Evolutionary conservation across 2,888 invertebrate species (phyloP).

Genomic region (Epinotia demarniana): DNA sequence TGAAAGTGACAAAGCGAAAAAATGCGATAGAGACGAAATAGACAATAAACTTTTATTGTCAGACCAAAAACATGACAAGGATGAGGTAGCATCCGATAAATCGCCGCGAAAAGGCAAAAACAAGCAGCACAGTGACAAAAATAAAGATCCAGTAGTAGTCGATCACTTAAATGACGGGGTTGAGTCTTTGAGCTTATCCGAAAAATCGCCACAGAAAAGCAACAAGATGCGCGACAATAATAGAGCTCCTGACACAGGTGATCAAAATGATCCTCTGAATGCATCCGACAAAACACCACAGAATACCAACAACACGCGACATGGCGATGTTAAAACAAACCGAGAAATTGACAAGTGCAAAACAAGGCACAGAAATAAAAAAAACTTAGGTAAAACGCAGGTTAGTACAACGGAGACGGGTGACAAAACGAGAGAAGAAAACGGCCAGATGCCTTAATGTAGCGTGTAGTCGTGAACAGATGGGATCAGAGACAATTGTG

Average conservation of each 20-base stretch:
- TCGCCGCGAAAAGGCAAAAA: constrained; percentile 1
- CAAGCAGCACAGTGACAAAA: background rate
- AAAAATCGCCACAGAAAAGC: constrained; percentile 7
- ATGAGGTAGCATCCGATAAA: constrained; percentile 3
- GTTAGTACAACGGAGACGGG: background rate
- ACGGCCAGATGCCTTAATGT: constrained; percentile 3
- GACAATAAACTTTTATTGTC: constrained; percentile 4
- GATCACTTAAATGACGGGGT: background rate
- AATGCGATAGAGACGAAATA: background rate
- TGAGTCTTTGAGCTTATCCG: background rate
- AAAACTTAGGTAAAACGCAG: constrained; percentile 2
- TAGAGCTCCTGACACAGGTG: background rate
- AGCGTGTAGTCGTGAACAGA: background rate
- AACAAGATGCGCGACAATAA: constrained; percentile 1
- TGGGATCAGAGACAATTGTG: background rate
- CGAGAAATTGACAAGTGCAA: constrained; percentile 3
- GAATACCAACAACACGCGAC: background rate
- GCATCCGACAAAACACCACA: background rate
- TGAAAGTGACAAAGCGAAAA: background rate
- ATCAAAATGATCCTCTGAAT: constrained; percentile 1
- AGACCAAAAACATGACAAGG: constrained; percentile 6
- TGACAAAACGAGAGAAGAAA: background rate
- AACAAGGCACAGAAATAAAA: background rate
- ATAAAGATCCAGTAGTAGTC: background rate
- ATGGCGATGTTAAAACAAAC: background rate